Evolutionary conservation across 2,113 vertebrate species (phyloP).

Genomic region (Capreolus pygargus): DNA sequence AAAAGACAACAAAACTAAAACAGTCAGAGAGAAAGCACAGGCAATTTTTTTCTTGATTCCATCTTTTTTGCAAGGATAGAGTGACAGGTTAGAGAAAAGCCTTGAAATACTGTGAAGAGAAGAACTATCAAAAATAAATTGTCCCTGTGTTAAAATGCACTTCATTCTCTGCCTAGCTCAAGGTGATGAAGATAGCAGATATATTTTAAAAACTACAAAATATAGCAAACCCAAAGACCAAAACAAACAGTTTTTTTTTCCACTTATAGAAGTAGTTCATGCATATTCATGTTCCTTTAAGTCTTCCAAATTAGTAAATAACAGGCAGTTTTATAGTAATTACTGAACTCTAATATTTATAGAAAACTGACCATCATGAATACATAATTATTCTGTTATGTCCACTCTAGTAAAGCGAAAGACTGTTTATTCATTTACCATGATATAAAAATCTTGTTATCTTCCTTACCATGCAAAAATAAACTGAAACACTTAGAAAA

Average conservation of each 20-base stretch:
- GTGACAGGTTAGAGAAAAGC: not conserved
- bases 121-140: not conserved
- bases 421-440: conserved; percentile 59
- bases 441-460: conserved; percentile 60
- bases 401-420: conserved; percentile 65
- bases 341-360: conserved; percentile 71
- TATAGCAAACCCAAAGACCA: not conserved
- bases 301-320: conserved; percentile 61
- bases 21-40: not conserved
- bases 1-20: not conserved
- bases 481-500: conserved; percentile 55
- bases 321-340: conserved; percentile 58
- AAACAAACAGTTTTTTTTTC: conserved; percentile 15
- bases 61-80: not conserved
- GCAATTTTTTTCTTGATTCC: not conserved
- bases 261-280: conserved; percentile 35
- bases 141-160: not conserved
- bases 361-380: conserved; percentile 71
- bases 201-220: not conserved
- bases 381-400: conserved; percentile 73
- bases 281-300: conserved; percentile 56
- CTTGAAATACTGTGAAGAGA: not conserved
- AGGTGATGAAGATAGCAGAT: not conserved
- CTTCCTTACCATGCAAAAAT: conserved; percentile 44
- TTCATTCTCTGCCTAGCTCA: not conserved